Percentiles rank a stretch among this genome's conserved stretches.
These are phyloP conservation scores for Agrotis segetum DNA, from an alignment of 2,888 invertebrate genomes.

Conservation along the genomic window DNA sequence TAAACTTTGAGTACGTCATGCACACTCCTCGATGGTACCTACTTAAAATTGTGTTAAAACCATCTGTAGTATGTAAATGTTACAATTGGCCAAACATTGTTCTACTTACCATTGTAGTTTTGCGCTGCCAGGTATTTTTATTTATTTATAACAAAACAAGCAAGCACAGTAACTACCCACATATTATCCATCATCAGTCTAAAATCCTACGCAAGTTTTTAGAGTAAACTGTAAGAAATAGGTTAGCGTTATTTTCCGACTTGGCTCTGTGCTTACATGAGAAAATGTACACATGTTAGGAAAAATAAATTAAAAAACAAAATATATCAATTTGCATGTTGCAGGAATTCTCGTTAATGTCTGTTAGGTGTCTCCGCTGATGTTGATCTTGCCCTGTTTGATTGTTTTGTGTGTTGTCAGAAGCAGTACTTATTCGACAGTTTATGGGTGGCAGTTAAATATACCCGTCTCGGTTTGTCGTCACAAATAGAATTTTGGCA, in stretches of 20 bases:
- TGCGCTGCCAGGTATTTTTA: conserved; percentile 24
- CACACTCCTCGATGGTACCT: conserved; percentile 3
- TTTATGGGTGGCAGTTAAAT: conserved; percentile 91
- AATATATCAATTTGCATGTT: conserved; percentile 11
- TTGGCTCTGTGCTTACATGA: conserved; percentile 23
- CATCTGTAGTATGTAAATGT: conserved; percentile 24
- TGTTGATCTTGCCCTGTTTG: conserved; percentile 42
- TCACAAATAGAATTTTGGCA: conserved; percentile 91
- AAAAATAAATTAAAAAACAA: conserved; percentile 9
- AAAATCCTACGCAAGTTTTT: conserved; percentile 39
- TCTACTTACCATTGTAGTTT: conserved; percentile 32
- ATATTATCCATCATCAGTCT: conserved; percentile 32
- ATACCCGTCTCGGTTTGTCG: conserved; percentile 90
- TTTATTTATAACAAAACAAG: conserved; percentile 39
- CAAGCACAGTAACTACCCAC: conserved; percentile 24
- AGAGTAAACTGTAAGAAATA: conserved; percentile 44
- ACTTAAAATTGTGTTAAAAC: conserved; percentile 12
- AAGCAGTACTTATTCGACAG: conserved; percentile 86
- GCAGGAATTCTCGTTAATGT: conserved; percentile 11
- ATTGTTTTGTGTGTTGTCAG: conserved; percentile 75
- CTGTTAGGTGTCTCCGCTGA: conserved; percentile 23
- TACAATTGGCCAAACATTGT: conserved; percentile 35
- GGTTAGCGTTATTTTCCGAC: conserved; percentile 36
- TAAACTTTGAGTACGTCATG: conserved; percentile 28
- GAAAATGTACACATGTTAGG: conserved; percentile 11